Evolutionary conservation across 2,113 vertebrate species (phyloP), one percentile per base, ranked within the genome.

Genomic region (Sapayoa aenigma): DNA sequence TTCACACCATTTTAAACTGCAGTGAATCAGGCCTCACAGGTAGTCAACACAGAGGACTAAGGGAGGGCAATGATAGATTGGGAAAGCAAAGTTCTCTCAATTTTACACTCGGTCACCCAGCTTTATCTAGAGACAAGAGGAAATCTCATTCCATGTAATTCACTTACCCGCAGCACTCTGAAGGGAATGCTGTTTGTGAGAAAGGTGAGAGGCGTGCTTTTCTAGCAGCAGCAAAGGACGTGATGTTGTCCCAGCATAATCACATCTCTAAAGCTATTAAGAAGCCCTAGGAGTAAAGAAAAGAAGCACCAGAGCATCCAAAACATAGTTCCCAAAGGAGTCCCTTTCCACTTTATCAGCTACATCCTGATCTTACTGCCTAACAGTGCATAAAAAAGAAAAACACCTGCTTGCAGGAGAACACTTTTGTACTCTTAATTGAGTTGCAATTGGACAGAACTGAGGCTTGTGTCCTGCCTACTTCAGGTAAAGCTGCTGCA

Each of bases 21-120:
- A 86, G 56, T 12, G 63, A 67, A 37, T 41, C 60, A 78, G 52
- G 39, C 65, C 75, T 60, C 90, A 84, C 77, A 93, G 60, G 83
- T 88, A 56, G 17, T 12, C 72, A 86, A 65, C 35, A 42, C 42
- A 69, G 55, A 85, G 75, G 41, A 24, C 71, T 39, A 17, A 76
- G 50, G 37, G 71, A 85, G 53, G 19, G 76, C 83, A 86, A 23
- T 74, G 92, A 97, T 53, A 73, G 75, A 95, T 42, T 37, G 68
- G 72, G 67, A 91, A 94, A 95, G 93, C 65, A 94, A 92, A 90
- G 75, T 80, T 92, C 85, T 92, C 93, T 96, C 83, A 92, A 86
- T 96, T 96, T 96, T 95, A 96, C 90, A 97, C 83, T 92, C 9
- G 21, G 80, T 93, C 95, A 94, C 94, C 68, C 90, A 96, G 93